These are phyloP conservation scores for Madoqua kirkii DNA, from an alignment of 2,113 vertebrate species.

Conservation along the genomic window DNA sequence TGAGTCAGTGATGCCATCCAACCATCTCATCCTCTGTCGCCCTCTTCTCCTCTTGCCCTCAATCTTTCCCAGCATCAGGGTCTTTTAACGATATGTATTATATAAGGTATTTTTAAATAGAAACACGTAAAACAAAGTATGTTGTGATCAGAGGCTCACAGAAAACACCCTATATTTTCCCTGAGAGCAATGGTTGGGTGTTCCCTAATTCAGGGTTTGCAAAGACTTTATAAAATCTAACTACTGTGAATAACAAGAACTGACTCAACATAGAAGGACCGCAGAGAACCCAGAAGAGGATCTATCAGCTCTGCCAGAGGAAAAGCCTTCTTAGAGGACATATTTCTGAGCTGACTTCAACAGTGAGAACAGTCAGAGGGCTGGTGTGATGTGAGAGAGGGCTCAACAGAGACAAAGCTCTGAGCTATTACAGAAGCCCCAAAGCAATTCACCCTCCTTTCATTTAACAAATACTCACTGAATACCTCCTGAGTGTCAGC, in stretches of 20 bases:
- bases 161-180: neutral
- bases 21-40: neutral
- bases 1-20: neutral
- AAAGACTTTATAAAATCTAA: neutral
- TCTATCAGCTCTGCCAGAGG: neutral
- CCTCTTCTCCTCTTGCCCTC: neutral
- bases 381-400: neutral
- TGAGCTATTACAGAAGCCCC: neutral
- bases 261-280: neutral
- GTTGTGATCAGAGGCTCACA: neutral
- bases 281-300: neutral
- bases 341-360: neutral
- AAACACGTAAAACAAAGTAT: neutral
- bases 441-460: neutral
- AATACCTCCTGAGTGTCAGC: neutral
- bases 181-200: neutral
- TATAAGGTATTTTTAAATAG: neutral
- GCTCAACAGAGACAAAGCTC: neutral
- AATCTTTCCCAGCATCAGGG: neutral
- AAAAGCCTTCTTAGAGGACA: neutral
- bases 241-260: neutral
- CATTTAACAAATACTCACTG: neutral
- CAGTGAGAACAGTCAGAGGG: neutral
- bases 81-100: neutral
- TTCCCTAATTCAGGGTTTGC: neutral